Evolutionary conservation across 2,888 invertebrate genomes (phyloP).

Genomic region (Temnothorax ravouxi): DNA sequence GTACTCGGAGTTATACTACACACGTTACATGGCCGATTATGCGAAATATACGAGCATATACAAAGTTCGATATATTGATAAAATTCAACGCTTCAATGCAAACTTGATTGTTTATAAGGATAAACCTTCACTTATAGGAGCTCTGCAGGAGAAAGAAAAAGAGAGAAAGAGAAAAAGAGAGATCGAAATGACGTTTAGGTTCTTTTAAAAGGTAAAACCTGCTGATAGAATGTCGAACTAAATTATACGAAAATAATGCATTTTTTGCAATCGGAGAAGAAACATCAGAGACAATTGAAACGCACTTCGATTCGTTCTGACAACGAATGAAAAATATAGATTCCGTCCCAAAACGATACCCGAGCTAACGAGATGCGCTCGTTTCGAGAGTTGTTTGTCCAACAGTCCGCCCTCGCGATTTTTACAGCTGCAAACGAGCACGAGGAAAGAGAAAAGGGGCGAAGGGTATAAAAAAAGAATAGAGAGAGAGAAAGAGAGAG

Average conservation of each 20-base stretch:
- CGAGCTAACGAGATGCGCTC: conserved; percentile 72
- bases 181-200: background rate
- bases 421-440: conserved; percentile 66
- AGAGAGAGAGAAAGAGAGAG: background rate
- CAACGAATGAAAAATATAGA: conserved; percentile 37
- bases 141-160: background rate
- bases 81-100: conserved; percentile 8
- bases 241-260: conserved; percentile 33
- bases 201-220: background rate
- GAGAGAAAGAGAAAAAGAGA: background rate
- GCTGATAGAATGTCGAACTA: conserved; percentile 16
- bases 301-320: conserved; percentile 45
- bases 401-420: conserved; percentile 70
- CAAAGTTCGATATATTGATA: background rate
- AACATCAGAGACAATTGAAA: conserved; percentile 37
- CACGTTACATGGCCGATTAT: background rate
- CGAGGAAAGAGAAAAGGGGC: conserved; percentile 17
- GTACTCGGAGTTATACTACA: background rate
- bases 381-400: conserved; percentile 69
- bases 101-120: background rate
- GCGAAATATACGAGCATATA: background rate
- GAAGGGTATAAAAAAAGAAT: conserved; percentile 3
- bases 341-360: conserved; percentile 51
- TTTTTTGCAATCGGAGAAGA: background rate
- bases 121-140: background rate